These are phyloP conservation scores for Parambassis ranga DNA, from an alignment of 2,797 vertebrate genomes.

Conservation along the genomic window DNA sequence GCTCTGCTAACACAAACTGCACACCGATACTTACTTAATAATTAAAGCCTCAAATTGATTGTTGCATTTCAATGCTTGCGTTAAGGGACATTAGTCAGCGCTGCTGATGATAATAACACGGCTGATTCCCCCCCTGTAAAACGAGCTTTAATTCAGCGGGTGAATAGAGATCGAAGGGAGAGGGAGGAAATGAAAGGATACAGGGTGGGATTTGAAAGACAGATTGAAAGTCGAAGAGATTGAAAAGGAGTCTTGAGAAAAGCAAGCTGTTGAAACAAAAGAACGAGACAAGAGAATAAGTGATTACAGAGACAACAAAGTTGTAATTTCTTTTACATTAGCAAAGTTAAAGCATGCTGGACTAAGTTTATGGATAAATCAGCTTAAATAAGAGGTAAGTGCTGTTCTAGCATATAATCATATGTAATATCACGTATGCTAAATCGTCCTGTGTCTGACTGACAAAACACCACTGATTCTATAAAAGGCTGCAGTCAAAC, in stretches of 20 bases:
- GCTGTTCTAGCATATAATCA: too few relatives aligned
- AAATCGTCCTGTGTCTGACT: too few relatives aligned
- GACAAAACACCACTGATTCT: too few relatives aligned
- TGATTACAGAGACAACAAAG: conserved; percentile 1
- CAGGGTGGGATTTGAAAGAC: conserved; percentile 12
- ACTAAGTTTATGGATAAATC: too few relatives aligned
- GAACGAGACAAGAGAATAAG: not conserved
- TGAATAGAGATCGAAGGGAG: conserved; percentile 6
- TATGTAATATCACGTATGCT: too few relatives aligned
- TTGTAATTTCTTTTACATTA: too few relatives aligned
- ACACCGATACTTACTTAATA: conserved; percentile 70
- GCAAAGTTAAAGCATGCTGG: too few relatives aligned
- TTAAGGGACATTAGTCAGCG: conserved; percentile 67
- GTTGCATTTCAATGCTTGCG: conserved; percentile 66
- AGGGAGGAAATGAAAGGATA: conserved; percentile 2
- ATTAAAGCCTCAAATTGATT: conserved; percentile 73
- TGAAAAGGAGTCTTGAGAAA: conserved; percentile 1
- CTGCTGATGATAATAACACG: conserved; percentile 58
- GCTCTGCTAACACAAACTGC: conserved; percentile 61
- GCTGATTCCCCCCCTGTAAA: conserved; percentile 51
- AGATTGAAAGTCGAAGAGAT: conserved; percentile 2
- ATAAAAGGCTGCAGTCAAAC: too few relatives aligned
- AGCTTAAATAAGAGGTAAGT: too few relatives aligned
- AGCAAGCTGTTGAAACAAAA: not conserved
- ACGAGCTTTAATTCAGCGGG: conserved; percentile 40